Percentiles rank a stretch among this genome's conserved stretches.
phyloP scores from a whole-genome alignment of 2,797 vertebrate genomes.

The Toxotes lorentzi region DNA sequence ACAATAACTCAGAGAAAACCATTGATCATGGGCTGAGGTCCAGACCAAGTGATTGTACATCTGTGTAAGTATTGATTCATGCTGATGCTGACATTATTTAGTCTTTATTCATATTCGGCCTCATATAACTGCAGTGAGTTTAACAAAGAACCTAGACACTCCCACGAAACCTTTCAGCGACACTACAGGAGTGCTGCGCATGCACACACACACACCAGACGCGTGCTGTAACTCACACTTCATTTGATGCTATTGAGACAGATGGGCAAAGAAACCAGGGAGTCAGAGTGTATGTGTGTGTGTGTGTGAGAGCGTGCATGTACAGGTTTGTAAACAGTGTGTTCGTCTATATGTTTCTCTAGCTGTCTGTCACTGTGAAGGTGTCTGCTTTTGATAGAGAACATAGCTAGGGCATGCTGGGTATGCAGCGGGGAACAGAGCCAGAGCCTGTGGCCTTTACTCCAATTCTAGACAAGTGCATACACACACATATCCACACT shows the following conservation, averaged over 20 bases:
- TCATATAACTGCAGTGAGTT: conserved; percentile 70
- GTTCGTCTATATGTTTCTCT: conserved; percentile 49
- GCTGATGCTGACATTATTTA: conserved; percentile 85
- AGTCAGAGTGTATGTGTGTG: conserved; percentile 37
- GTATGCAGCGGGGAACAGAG: conserved; percentile 70
- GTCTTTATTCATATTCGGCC: conserved; percentile 83
- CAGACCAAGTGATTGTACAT: conserved; percentile 79
- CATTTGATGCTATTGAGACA: conserved; percentile 68
- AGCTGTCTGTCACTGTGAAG: conserved; percentile 62
- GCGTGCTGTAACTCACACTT: conserved; percentile 36
- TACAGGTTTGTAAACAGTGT: conserved; percentile 18
- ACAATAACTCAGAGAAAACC: conserved; percentile 84
- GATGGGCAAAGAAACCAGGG: conserved; percentile 45
- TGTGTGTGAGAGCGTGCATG: conserved; percentile 9
- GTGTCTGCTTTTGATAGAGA: conserved; percentile 72
- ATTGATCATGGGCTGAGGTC: conserved; percentile 79
- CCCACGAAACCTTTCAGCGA: conserved; percentile 77
- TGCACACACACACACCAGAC: conserved; percentile 39
- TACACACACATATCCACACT: conserved; percentile 18
- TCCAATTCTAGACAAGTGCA: conserved; percentile 49
- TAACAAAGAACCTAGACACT: conserved; percentile 77
- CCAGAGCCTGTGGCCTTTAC: conserved; percentile 73
- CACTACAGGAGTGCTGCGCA: conserved; percentile 77
- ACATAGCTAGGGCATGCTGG: conserved; percentile 70
- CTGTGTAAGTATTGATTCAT: conserved; percentile 82